Evolutionary conservation across 35 echinoderm and acorn worm genomes (phyloP).

Genomic region (Diadema setosum): DNA sequence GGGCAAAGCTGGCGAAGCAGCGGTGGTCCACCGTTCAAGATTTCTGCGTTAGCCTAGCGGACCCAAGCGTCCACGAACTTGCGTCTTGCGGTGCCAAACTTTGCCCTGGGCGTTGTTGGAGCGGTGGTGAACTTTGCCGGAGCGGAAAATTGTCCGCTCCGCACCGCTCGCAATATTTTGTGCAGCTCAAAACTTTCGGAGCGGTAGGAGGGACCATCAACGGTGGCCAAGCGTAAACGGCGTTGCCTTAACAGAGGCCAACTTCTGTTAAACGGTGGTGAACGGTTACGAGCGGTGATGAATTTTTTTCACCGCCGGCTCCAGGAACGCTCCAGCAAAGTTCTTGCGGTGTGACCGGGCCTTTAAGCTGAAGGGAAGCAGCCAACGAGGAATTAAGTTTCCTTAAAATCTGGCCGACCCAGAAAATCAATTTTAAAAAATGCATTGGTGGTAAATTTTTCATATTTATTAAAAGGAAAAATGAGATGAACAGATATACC

Average conservation of each 20-base stretch:
- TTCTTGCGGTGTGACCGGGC: neutral
- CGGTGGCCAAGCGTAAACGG: neutral
- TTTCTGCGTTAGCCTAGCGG: neutral
- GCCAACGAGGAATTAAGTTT: too few species aligned
- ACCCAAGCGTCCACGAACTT: neutral
- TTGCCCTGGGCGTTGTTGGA: neutral
- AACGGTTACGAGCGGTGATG: neutral
- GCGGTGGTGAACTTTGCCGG: conserved; percentile 4
- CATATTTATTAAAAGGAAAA: too few species aligned
- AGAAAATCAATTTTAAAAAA: too few species aligned
- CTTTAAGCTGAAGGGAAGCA: too few species aligned
- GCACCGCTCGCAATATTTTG: neutral
- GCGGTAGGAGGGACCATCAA: neutral
- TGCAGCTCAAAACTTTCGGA: conserved; percentile 8
- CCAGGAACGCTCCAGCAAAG: neutral
- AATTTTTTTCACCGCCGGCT: neutral
- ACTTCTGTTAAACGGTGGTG: neutral
- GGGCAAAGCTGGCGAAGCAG: neutral
- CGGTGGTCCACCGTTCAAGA: neutral
- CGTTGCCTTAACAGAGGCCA: neutral
- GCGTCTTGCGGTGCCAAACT: neutral
- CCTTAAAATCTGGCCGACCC: too few species aligned
- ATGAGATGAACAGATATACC: too few species aligned
- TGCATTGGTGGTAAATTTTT: too few species aligned
- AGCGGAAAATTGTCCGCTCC: neutral